Base-by-base conservation (phyloP, 2,888 invertebrate species). In the Drosophila mettleri region DNA sequence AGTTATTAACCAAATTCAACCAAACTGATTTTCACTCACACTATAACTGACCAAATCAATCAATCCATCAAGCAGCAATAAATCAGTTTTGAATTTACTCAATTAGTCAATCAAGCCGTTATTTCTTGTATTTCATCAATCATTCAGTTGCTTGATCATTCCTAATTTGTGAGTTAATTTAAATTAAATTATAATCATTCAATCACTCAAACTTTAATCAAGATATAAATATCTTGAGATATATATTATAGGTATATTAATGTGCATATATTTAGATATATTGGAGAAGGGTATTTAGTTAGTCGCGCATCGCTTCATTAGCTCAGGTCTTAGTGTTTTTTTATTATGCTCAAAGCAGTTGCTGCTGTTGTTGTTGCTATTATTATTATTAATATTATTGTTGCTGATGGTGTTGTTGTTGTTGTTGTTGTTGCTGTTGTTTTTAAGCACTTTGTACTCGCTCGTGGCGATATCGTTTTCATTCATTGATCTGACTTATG, bases 401-500 rank as follows among this genome's bases (percentile, higher is more conserved):
- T 64, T 38, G 5, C n/a, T 55, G 24, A 46, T 64, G 24, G 45
- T 69, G 27, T 27, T 60, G 54, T 49, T 54, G 14, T 29, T 55
- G 14, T 54, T 52, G 51, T 58, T 41, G 9, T 5, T 48, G n/a
- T n/a, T n/a, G n/a, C n/a, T n/a, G n/a, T n/a, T n/a, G n/a, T n/a
- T n/a, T 20, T 33, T 55, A 48, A 54, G 66, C 63, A 69, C 80
- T 82, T 80, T 83, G 75, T 67, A 69, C 69, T 67, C 22, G 18
- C 22, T 64, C 27, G 71, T 12, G 52, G 58, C 55, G 70, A 69
- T 71, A 80, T 87, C 82, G 62, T 55, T 70, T 80, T 81, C 86
- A 86, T 86, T 88, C 80, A 82, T 82, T 73, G 88, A 85, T 88
- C 86, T 73, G 87, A 80, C 76, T 82, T 80, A 69, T 77, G 74